Percentiles rank a stretch among this genome's conserved stretches.
These are phyloP conservation scores for Drosophila limbata DNA, from an alignment of 2,888 invertebrate genomes.

Conservation along the genomic window DNA sequence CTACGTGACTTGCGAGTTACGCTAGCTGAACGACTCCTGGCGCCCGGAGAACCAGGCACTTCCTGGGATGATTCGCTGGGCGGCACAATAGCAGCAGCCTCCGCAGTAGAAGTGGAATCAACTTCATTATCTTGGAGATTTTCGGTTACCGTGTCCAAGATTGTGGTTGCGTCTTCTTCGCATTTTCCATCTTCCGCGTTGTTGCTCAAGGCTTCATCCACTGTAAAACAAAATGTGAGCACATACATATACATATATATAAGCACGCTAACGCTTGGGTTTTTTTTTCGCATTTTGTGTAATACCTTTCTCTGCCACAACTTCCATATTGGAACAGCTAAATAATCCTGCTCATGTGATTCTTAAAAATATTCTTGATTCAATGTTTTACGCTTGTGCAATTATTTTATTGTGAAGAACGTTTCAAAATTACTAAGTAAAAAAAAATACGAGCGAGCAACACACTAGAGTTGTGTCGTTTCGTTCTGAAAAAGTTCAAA, in stretches of 20 bases:
- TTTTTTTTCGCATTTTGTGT: constrained; percentile 24
- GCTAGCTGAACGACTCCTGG: constrained; percentile 68
- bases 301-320: constrained; percentile 46
- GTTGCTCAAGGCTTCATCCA: constrained; percentile 19
- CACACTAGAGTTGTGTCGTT: no score
- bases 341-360: constrained; percentile 11
- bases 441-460: constrained; percentile 9
- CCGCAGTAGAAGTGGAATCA: constrained; percentile 42
- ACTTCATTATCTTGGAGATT: constrained; percentile 52
- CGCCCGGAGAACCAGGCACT: constrained; percentile 18
- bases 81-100: constrained; percentile 8
- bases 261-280: constrained; percentile 34
- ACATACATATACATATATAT: neutral
- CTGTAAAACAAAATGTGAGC: constrained; percentile 39
- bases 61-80: constrained; percentile 17
- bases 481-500: no score
- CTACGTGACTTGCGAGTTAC: constrained; percentile 75
- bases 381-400: constrained; percentile 3
- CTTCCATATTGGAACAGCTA: constrained; percentile 32
- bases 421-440: constrained; percentile 29
- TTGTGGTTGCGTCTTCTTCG: constrained; percentile 4
- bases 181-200: constrained; percentile 23
- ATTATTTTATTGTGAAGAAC: constrained; percentile 12
- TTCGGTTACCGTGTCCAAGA: constrained; percentile 9
- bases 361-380: neutral